Evolutionary conservation across 2,888 invertebrate species (phyloP).

Genomic region (Ichneumoninae sp.): DNA sequence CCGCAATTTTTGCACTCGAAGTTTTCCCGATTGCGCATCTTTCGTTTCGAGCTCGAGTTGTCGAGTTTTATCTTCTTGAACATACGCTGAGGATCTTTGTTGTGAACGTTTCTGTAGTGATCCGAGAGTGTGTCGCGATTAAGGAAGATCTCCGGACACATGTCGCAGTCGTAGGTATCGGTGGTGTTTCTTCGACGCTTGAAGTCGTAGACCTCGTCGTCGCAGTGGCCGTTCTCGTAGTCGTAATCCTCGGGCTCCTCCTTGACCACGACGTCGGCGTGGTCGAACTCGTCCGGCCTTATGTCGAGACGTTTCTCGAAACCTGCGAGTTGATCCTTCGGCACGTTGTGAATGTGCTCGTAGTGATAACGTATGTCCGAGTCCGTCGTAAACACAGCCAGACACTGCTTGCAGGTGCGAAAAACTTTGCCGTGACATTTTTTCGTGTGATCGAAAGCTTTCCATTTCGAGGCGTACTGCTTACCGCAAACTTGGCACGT

Average conservation of each 20-base stretch:
- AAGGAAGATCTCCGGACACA: conserved; percentile 82
- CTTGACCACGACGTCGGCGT: conserved; percentile 76
- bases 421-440: conserved; percentile 87
- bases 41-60: conserved; percentile 64
- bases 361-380: conserved; percentile 85
- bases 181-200: conserved; percentile 76
- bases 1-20: conserved; percentile 81
- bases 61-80: conserved; percentile 75
- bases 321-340: conserved; percentile 80
- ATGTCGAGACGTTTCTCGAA: conserved; percentile 79
- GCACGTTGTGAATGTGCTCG: conserved; percentile 83
- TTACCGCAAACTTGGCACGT: conserved; percentile 87
- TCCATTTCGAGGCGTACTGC: conserved; percentile 87
- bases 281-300: conserved; percentile 73
- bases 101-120: conserved; percentile 81
- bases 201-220: conserved; percentile 72
- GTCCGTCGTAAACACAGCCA: conserved; percentile 86
- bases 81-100: conserved; percentile 78
- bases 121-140: conserved; percentile 78
- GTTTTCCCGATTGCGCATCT: conserved; percentile 74
- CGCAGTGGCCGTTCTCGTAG: conserved; percentile 75
- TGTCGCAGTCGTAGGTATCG: conserved; percentile 81
- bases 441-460: conserved; percentile 87
- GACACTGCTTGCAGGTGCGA: conserved; percentile 86
- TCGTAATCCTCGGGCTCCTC: conserved; percentile 82